phyloP scores from a whole-genome alignment of 2,797 vertebrate genomes.

The Caiman crocodilus region DNA sequence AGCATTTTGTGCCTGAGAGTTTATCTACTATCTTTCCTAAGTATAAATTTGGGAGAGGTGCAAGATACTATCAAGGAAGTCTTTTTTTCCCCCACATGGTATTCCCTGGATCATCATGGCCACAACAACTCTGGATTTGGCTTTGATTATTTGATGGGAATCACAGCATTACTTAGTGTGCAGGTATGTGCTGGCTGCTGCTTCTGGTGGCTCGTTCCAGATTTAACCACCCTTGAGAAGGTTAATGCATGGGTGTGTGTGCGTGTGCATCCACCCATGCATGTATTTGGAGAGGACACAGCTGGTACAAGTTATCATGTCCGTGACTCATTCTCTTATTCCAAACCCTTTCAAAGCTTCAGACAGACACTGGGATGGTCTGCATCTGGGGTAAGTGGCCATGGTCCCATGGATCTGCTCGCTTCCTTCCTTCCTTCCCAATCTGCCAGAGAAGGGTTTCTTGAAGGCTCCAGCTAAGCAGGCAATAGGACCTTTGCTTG shows the following conservation, averaged over 20 bases:
- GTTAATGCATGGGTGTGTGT: not conserved
- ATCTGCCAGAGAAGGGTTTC: not conserved
- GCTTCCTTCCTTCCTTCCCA: not conserved
- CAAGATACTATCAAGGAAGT: no score
- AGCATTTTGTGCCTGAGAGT: no score
- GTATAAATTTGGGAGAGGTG: no score
- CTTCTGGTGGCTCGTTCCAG: not conserved
- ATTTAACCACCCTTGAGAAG: not conserved
- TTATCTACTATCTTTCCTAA: no score
- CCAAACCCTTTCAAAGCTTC: not conserved
- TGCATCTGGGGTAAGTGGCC: not conserved
- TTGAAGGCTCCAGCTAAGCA: not conserved
- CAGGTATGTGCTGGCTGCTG: not conserved
- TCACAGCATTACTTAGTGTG: not conserved
- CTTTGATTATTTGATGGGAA: not conserved
- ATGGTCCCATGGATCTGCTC: not conserved
- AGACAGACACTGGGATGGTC: not conserved
- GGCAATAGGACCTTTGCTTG: not conserved
- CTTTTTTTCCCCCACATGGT: no score
- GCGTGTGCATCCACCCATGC: no score
- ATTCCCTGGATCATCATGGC: not conserved
- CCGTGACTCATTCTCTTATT: not conserved
- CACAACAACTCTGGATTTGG: no score
- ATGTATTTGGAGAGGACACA: not conserved
- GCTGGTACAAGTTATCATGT: not conserved